Evolutionary conservation across 2,797 vertebrate species (phyloP).

Genomic region (Thaleichthys pacificus): DNA sequence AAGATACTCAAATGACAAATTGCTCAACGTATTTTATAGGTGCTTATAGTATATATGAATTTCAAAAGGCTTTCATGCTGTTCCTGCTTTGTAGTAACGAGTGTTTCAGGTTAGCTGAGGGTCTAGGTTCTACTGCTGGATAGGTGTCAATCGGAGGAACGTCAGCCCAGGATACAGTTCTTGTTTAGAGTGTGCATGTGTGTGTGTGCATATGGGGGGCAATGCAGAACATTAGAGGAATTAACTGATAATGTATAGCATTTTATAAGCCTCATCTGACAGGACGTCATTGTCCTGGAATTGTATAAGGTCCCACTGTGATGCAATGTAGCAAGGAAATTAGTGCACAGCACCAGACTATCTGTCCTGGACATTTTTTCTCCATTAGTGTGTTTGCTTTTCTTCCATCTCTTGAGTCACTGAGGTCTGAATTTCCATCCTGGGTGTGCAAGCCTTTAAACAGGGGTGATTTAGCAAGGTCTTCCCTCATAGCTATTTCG

Average conservation of each 20-base stretch:
- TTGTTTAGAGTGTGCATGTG: conserved; percentile 13
- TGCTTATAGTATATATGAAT: background rate
- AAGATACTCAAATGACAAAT: too few species aligned
- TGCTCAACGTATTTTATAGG: too few species aligned
- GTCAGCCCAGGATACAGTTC: conserved; percentile 13
- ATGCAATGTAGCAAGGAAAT: conserved; percentile 25
- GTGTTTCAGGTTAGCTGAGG: background rate
- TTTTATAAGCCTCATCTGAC: conserved; percentile 1
- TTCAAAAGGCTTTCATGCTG: background rate
- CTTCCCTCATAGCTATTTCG: conserved; percentile 41
- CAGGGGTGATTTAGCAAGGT: conserved; percentile 29
- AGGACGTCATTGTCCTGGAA: conserved; percentile 10
- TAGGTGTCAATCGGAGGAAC: conserved; percentile 10
- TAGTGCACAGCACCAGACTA: background rate
- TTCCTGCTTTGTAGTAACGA: background rate
- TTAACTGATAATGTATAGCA: conserved; percentile 17
- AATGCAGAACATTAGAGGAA: conserved; percentile 5
- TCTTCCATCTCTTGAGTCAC: background rate
- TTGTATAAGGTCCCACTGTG: background rate
- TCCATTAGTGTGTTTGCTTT: conserved; percentile 13
- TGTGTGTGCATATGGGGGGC: background rate
- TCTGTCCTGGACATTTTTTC: background rate
- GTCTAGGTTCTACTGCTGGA: background rate
- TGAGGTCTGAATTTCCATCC: conserved; percentile 23
- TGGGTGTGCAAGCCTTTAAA: conserved; percentile 20